These are phyloP conservation scores for Heliocidaris tuberculata DNA, from an alignment of 35 echinoderm and acorn worm species.

Conservation along the genomic window DNA sequence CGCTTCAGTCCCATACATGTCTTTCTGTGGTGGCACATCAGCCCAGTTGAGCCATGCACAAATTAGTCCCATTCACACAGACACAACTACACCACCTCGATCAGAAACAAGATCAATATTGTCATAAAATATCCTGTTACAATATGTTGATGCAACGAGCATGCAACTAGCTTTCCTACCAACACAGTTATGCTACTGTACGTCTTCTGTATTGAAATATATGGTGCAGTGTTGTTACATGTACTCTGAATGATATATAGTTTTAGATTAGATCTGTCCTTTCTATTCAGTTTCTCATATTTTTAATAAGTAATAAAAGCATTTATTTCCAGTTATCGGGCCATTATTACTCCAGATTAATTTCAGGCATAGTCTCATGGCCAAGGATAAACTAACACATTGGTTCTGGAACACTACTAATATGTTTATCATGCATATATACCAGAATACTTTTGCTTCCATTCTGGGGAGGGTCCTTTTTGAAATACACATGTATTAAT, in stretches of 20 bases:
- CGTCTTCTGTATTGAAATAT: not conserved
- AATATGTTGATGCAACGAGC: not conserved
- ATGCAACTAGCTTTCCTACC: not conserved
- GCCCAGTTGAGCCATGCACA: not conserved
- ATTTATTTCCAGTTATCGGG: not conserved
- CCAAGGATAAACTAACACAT: constrained; percentile 10
- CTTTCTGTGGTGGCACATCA: not conserved
- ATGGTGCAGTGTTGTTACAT: not conserved
- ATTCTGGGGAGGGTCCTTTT: too few species aligned
- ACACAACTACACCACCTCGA: not conserved
- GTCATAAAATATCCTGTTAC: not conserved
- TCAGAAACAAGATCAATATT: not conserved
- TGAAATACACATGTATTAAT: too few species aligned
- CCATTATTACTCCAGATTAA: not conserved
- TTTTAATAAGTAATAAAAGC: not conserved
- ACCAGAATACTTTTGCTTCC: not conserved
- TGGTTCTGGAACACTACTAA: not conserved
- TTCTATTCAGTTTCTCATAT: not conserved
- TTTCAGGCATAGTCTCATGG: not conserved
- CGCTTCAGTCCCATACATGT: not conserved
- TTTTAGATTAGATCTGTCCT: not conserved
- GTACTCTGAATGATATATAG: not conserved
- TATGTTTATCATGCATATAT: not conserved
- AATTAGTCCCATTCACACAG: not conserved
- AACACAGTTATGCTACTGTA: not conserved